Evolutionary conservation across 1,140 invertebrate genomes (phyloP).

Genomic region (Ceratitis capitata): DNA sequence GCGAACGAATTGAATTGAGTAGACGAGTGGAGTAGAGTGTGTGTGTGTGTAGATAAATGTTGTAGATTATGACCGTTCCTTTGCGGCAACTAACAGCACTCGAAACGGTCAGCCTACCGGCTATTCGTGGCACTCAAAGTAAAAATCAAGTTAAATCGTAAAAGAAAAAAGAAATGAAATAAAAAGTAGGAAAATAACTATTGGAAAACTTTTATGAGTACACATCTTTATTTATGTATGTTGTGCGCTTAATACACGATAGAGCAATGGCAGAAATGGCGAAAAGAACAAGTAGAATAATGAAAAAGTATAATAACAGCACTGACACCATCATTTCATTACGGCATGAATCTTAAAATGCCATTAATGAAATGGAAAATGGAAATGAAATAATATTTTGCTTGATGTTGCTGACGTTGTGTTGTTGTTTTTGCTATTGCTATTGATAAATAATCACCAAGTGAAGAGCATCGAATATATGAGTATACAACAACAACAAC

Average conservation of each 20-base stretch:
- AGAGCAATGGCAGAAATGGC: not conserved
- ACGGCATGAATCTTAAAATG: conserved; percentile 34
- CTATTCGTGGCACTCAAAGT: not conserved
- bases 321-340: not conserved
- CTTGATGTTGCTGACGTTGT: not conserved
- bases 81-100: conserved; percentile 1
- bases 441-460: conserved; percentile 25
- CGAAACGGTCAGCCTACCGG: conserved; percentile 5
- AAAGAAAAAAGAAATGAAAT: not conserved
- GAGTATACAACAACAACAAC: no score
- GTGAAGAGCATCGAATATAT: not conserved
- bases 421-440: not conserved
- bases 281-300: not conserved
- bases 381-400: conserved; percentile 25
- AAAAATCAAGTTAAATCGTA: not conserved
- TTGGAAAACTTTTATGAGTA: not conserved
- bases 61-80: not conserved
- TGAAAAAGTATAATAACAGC: not conserved
- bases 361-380: conserved; percentile 37
- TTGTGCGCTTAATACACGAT: not conserved
- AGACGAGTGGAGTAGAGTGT: not conserved
- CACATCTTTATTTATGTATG: not conserved
- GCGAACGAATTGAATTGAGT: not conserved
- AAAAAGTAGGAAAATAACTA: not conserved
- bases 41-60: not conserved